These are phyloP conservation scores for Carettochelys insculpta DNA, from an alignment of 2,113 vertebrate genomes.

Conservation along the genomic window DNA sequence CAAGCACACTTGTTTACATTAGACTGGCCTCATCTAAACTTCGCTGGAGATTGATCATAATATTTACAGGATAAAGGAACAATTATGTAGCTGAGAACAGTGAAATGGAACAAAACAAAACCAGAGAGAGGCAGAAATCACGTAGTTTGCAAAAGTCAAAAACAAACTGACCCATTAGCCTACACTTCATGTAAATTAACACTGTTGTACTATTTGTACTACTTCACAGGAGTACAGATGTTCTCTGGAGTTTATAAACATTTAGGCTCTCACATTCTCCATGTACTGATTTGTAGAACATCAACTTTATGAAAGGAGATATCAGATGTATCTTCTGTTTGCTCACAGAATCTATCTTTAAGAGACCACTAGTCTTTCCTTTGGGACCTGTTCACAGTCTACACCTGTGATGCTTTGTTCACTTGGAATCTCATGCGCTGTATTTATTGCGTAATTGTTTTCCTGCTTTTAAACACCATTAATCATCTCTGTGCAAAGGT, in stretches of 20 bases:
- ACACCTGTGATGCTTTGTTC: conserved; percentile 63
- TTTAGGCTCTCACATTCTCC: conserved; percentile 28
- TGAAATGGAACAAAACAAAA: conserved; percentile 54
- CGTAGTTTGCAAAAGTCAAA: conserved; percentile 26
- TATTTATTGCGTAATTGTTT: conserved; percentile 68
- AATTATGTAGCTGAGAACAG: conserved; percentile 62
- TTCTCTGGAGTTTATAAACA: conserved; percentile 29
- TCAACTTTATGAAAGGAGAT: conserved; percentile 31
- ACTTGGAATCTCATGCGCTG: conserved; percentile 51
- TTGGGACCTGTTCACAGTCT: conserved; percentile 32
- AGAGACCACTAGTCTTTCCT: conserved; percentile 40
- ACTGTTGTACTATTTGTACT: background rate
- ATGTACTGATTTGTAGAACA: conserved; percentile 9
- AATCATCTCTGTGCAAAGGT: conserved; percentile 59
- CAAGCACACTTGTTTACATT: conserved; percentile 54
- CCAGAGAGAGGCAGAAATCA: conserved; percentile 31
- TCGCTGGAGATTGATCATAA: conserved; percentile 69
- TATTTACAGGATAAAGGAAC: conserved; percentile 55
- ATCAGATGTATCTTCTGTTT: conserved; percentile 48
- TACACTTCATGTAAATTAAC: conserved; percentile 43
- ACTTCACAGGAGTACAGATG: conserved; percentile 17
- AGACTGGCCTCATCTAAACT: conserved; percentile 58
- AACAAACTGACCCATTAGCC: conserved; percentile 36
- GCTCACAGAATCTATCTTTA: conserved; percentile 52
- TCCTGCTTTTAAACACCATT: conserved; percentile 59